Base-by-base conservation (phyloP, 2,113 vertebrate species). In the Poicephalus meyeri region DNA sequence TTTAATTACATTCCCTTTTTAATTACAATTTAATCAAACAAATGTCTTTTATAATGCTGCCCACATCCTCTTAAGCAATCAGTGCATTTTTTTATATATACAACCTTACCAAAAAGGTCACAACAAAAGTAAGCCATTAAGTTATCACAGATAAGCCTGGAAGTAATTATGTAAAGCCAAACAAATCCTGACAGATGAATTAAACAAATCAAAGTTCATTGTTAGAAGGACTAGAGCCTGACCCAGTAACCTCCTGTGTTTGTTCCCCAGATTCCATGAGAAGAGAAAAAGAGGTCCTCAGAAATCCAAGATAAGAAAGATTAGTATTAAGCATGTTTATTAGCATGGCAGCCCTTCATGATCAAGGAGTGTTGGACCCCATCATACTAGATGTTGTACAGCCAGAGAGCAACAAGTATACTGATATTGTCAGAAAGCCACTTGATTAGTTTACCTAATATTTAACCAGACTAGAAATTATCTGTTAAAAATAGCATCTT, bases 131-230 rank as follows among this genome's bases (percentile, higher is more conserved):
- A 93, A 96, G 80, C 92, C 96, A 95, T 96, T 95, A 96, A 96
- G 91, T 97, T 96, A 97, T 94, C 97, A 94, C 82, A 96, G 94
- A 95, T 96, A 96, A 97, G 91, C 93, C 86, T 96, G 95, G 95
- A 97, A 97, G 94, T 97, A 95, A 97, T 97, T 97, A 95, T 77
- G 86, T 92, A 97, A 95, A 97, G 70, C 70, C 84, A 97, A 97
- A 97, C 96, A 97, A 96, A 95, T 81, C 95, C 65, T 96, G 96
- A 96, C 95, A 95, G 95, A 94, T 41, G 68, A 95, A 95, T 93
- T 96, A 97, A 97, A 97, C 95, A 97, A 97, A 97, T 91, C 94
- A 91, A 56, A 86, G 91, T 97, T 95, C 95, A 94, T 95, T 96
- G 94, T 94, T 96, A 89, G 90, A 87, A 95, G 92, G 77, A 96